phyloP scores from a whole-genome alignment of 2,113 vertebrate species.

The Tenrec ecaudatus region DNA sequence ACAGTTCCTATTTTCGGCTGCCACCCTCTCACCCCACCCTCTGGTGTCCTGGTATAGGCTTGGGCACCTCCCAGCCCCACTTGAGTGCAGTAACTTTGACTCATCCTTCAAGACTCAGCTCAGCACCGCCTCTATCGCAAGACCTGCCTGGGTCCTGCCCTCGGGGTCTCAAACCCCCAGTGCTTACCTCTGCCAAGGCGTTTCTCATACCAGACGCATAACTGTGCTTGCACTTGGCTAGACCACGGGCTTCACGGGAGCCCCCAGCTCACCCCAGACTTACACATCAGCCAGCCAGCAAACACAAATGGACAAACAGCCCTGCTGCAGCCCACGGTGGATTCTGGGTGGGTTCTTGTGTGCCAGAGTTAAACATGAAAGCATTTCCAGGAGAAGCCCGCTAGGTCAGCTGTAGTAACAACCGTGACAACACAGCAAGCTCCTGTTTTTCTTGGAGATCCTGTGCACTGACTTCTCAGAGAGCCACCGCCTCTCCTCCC shows the following conservation, averaged over 20 bases:
- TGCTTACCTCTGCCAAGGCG: neutral
- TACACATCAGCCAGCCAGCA: neutral
- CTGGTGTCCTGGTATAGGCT: neutral
- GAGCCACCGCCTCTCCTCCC: neutral
- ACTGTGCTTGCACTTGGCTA: neutral
- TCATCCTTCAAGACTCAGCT: neutral
- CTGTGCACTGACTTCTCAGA: neutral
- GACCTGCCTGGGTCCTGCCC: neutral
- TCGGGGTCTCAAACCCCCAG: neutral
- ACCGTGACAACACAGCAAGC: neutral
- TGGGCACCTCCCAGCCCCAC: neutral
- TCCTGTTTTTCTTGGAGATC: neutral
- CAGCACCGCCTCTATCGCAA: neutral
- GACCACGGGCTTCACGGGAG: neutral
- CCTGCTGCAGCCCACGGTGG: neutral
- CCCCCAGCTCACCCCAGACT: neutral
- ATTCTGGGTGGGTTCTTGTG: neutral
- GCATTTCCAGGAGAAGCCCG: neutral
- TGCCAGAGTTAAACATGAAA: neutral
- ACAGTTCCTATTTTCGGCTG: neutral
- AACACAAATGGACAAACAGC: neutral
- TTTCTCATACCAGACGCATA: neutral
- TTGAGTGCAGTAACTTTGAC: neutral
- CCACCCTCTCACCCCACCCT: neutral
- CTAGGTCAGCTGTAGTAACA: neutral